These are phyloP conservation scores for Melanotaenia maccullochi DNA, from an alignment of 2,797 vertebrate genomes.

Conservation along the genomic window DNA sequence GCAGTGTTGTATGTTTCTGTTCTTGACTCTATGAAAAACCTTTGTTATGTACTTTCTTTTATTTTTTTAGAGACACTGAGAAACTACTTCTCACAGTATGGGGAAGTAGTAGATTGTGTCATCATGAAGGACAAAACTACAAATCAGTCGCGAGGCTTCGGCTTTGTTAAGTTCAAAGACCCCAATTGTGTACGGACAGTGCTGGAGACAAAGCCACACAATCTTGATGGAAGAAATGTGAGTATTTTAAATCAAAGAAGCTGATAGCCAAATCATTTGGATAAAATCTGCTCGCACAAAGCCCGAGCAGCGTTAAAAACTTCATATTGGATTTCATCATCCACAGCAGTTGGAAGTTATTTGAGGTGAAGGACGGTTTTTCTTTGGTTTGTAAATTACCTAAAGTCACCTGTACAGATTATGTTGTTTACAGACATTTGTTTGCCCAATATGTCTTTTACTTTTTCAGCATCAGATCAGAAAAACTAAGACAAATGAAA, in stretches of 20 bases:
- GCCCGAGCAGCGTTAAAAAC: conserved; percentile 34
- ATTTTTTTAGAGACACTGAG: conserved; percentile 92
- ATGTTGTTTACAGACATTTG: conserved; percentile 22
- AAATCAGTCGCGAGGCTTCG: conserved; percentile 99
- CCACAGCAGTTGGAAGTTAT: conserved; percentile 30
- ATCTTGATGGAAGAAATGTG: conserved; percentile 98
- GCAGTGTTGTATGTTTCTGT: conserved; percentile 9
- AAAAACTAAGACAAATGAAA: not conserved
- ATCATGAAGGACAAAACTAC: conserved; percentile 99
- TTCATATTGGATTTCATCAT: conserved; percentile 39
- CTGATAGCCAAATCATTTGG: conserved; percentile 41
- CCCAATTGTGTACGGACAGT: conserved; percentile 99
- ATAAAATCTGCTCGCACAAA: conserved; percentile 34
- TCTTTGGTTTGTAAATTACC: conserved; percentile 25
- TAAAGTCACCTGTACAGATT: conserved; percentile 26
- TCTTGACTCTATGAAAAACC: conserved; percentile 8
- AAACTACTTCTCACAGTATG: conserved; percentile 99
- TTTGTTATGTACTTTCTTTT: conserved; percentile 33
- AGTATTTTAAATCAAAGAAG: conserved; percentile 80
- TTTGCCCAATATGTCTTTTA: conserved; percentile 48
- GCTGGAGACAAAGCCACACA: conserved; percentile 97
- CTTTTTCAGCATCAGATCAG: conserved; percentile 36
- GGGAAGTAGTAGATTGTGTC: conserved; percentile 99
- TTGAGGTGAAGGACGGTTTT: conserved; percentile 41
- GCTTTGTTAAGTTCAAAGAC: conserved; percentile 99